These are phyloP conservation scores for Thaumatotibia leucotreta DNA, from an alignment of 1,140 invertebrate genomes.

Conservation along the genomic window DNA sequence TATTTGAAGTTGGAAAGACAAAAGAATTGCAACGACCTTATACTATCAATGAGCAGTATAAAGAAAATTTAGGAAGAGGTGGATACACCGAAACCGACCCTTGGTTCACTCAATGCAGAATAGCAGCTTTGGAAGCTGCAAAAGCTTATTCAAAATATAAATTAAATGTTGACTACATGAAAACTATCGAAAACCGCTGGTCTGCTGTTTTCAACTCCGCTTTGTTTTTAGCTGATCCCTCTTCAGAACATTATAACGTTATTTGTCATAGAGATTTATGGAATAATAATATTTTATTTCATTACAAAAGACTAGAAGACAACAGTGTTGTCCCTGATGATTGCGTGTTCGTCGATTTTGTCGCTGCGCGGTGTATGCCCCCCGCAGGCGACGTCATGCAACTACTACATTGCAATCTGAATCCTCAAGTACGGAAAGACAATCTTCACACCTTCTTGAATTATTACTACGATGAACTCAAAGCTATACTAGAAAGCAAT, in stretches of 20 bases:
- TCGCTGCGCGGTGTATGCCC: slow-evolving; percentile 76
- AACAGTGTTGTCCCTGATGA: slow-evolving; percentile 44
- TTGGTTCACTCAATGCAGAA: slow-evolving; percentile 59
- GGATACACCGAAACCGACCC: slow-evolving; percentile 38
- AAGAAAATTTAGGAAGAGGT: slow-evolving; percentile 35
- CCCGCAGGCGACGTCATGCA: slow-evolving; percentile 77
- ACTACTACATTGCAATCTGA: slow-evolving; percentile 55
- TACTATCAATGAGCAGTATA: slow-evolving; percentile 42
- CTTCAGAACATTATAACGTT: slow-evolving; percentile 67
- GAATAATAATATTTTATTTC: slow-evolving; percentile 80
- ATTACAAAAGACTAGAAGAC: slow-evolving; percentile 55
- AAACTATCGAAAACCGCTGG: slow-evolving; percentile 47
- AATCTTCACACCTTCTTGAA: slow-evolving; percentile 63
- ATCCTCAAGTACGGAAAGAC: slow-evolving; percentile 50
- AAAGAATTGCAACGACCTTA: slow-evolving; percentile 31
- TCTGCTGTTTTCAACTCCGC: slow-evolving; percentile 40
- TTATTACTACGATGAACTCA: slow-evolving; percentile 72
- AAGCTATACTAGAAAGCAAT: slow-evolving; percentile 49
- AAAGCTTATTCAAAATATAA: slow-evolving; percentile 50
- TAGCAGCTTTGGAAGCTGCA: slow-evolving; percentile 44
- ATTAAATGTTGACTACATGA: slow-evolving; percentile 24
- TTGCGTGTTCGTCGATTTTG: slow-evolving; percentile 79
- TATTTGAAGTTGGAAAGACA: slow-evolving; percentile 53
- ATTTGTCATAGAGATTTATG: slow-evolving; percentile 80
- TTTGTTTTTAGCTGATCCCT: slow-evolving; percentile 36